Evolutionary conservation across 2,797 vertebrate genomes (phyloP).

Genomic region (Falco cherrug): DNA sequence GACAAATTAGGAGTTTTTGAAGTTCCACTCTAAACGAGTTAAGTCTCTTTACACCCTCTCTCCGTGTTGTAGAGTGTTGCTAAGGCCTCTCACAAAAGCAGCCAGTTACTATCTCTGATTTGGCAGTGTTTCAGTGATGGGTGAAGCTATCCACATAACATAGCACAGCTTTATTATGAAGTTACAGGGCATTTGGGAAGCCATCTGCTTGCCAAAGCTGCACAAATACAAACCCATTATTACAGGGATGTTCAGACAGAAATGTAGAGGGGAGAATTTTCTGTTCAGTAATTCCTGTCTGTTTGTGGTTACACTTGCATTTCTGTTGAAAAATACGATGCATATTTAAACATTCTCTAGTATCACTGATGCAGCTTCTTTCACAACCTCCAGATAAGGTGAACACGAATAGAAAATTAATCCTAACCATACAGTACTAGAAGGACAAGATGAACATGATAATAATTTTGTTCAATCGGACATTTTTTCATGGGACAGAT

Average conservation of each 20-base stretch:
- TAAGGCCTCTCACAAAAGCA: constrained; percentile 11
- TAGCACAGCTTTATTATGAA: neutral
- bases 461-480: neutral
- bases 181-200: neutral
- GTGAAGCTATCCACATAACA: neutral
- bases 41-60: neutral
- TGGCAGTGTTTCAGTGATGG: constrained; percentile 1
- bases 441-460: neutral
- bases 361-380: neutral
- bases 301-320: neutral
- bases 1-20: neutral
- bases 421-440: neutral
- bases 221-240: neutral
- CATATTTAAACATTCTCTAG: neutral
- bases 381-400: neutral
- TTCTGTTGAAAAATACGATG: neutral
- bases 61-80: constrained; percentile 3
- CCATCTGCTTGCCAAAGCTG: constrained; percentile 13
- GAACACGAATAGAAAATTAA: neutral
- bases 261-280: neutral
- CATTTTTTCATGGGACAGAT: neutral
- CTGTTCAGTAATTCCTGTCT: constrained; percentile 3
- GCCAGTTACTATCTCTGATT: neutral
- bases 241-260: neutral
- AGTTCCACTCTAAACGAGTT: neutral